Conservation (phyloP, 2,888 invertebrate genomes). For the Seira musarum region DNA sequence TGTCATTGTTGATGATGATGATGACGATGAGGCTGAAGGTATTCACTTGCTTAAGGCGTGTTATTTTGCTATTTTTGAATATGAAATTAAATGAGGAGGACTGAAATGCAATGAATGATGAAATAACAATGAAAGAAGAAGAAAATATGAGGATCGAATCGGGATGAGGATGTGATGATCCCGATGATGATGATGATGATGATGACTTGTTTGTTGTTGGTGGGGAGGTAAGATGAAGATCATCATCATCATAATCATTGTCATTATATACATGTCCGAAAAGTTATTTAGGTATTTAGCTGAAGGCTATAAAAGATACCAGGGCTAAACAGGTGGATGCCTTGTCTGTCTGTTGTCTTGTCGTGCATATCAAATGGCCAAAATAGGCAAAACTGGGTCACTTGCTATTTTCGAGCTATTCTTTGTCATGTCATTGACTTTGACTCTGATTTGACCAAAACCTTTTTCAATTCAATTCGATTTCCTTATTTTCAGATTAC, state of each 20-base stretch:
- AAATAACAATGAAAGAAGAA: neutral
- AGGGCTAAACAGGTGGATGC: neutral
- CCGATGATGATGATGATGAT: neutral
- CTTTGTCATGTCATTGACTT: neutral
- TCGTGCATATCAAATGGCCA: neutral
- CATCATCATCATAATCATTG: too few species aligned
- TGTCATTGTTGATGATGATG: neutral
- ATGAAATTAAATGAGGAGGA: neutral
- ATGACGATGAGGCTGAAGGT: neutral
- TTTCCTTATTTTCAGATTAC: constrained; percentile 14
- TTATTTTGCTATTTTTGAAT: neutral
- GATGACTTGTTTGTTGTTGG: neutral
- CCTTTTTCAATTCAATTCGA: too few species aligned
- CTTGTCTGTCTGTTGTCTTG: neutral
- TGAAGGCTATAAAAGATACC: too few species aligned
- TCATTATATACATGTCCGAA: too few species aligned
- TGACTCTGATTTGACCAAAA: too few species aligned
- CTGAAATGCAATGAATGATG: too few species aligned
- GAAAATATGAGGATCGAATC: too few species aligned
- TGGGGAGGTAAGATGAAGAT: too few species aligned
- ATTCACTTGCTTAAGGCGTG: too few species aligned
- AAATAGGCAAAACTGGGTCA: neutral
- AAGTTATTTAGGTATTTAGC: too few species aligned
- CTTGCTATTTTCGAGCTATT: neutral
- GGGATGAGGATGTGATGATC: too few species aligned